Evolutionary conservation across 2,113 vertebrate genomes (phyloP).

Genomic region (Probosciger aterrimus): DNA sequence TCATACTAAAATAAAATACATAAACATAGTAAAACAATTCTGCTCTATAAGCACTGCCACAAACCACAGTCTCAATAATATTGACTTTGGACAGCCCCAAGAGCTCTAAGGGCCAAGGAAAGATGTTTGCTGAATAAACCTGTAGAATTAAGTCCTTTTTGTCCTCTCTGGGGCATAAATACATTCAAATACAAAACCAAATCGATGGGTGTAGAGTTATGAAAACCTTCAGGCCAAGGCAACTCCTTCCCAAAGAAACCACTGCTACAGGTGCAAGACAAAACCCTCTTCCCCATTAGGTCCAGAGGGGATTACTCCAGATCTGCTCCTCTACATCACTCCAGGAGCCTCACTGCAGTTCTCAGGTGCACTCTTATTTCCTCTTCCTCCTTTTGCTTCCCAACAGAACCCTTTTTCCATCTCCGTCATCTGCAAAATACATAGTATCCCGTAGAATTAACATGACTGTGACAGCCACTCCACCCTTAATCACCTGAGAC

Average conservation of each 20-base stretch:
- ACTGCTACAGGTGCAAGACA: background rate
- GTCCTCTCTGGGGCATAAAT: background rate
- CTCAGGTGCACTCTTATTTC: background rate
- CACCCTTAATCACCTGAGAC: background rate
- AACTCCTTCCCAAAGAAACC: background rate
- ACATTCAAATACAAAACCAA: background rate
- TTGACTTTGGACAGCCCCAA: background rate
- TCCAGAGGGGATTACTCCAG: background rate
- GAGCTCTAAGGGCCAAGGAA: background rate
- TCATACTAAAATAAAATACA: slow-evolving; percentile 11
- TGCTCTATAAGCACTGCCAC: background rate
- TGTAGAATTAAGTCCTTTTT: background rate
- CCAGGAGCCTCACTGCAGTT: background rate
- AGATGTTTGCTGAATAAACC: background rate
- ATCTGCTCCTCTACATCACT: background rate
- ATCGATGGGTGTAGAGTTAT: background rate
- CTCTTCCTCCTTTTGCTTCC: background rate
- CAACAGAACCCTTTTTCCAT: background rate
- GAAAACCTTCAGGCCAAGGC: background rate
- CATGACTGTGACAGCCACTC: background rate
- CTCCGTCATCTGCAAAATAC: background rate
- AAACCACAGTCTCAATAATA: background rate
- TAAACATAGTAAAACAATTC: background rate
- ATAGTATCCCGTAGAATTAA: background rate
- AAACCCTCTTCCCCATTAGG: background rate